A percentile compares a stretch with the other conserved stretches of the same genome.
Evolutionary conservation across 2,888 invertebrate species (phyloP).

Genomic region (Microctonus brassicae): DNA sequence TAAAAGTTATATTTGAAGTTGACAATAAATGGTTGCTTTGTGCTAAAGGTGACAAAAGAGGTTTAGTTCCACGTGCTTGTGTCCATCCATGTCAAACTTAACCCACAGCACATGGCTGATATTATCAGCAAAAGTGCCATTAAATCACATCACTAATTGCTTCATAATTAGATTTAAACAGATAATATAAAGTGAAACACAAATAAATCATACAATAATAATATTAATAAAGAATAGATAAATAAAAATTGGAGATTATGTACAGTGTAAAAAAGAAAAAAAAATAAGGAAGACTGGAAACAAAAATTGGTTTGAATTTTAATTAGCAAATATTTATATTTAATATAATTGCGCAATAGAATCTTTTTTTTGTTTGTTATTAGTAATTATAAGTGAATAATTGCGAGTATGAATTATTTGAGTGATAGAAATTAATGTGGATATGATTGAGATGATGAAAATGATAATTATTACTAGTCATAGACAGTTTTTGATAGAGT

Average conservation of each 20-base stretch:
- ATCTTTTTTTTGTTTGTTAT: too few species aligned
- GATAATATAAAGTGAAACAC: too few species aligned
- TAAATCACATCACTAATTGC: too few species aligned
- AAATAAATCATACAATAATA: background rate
- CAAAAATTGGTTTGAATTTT: too few species aligned
- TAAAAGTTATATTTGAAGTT: conserved; percentile 81
- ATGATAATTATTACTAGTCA: conserved; percentile 50
- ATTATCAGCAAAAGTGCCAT: conserved; percentile 29
- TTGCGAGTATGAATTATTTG: background rate
- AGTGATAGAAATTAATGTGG: background rate
- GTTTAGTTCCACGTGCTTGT: conserved; percentile 81
- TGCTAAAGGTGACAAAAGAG: conserved; percentile 82
- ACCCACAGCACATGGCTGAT: conserved; percentile 47
- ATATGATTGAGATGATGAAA: conserved; percentile 20
- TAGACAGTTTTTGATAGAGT: conserved; percentile 38
- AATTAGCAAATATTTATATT: too few species aligned
- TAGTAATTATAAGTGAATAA: background rate
- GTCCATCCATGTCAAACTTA: conserved; percentile 70
- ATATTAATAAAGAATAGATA: too few species aligned
- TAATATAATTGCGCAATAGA: too few species aligned
- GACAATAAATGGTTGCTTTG: conserved; percentile 83
- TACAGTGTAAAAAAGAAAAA: conserved; percentile 6
- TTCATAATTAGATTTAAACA: too few species aligned
- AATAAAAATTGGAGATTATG: too few species aligned
- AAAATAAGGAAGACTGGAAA: background rate